Percentiles rank a stretch among this genome's conserved stretches.
These are phyloP conservation scores for Holothuria glaberrima DNA, from an alignment of 35 echinoderm and acorn worm genomes.

Conservation along the genomic window DNA sequence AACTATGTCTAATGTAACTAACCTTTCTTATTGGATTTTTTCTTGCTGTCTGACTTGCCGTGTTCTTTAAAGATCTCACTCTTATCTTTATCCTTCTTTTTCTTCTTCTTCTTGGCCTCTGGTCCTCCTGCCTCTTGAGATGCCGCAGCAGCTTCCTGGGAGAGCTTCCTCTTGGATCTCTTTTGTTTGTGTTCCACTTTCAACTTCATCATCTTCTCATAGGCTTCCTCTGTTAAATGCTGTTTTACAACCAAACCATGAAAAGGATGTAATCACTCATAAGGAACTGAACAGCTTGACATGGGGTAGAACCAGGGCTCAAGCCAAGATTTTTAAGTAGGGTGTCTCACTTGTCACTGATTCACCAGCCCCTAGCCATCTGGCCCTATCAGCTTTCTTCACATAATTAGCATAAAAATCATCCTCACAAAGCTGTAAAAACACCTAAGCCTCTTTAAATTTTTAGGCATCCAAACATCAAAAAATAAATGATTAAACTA, in stretches of 20 bases:
- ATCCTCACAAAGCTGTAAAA: no score
- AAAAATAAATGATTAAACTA: no score
- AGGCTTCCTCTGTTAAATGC: constrained; percentile 82
- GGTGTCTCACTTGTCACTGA: no score
- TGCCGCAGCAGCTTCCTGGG: constrained; percentile 3
- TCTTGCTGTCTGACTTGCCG: constrained; percentile 69
- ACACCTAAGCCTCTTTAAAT: no score
- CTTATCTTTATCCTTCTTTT: constrained; percentile 83
- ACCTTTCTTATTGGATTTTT: constrained; percentile 89
- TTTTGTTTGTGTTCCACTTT: constrained; percentile 85
- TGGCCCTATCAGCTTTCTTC: no score
- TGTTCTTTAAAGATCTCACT: constrained; percentile 81
- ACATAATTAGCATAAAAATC: no score
- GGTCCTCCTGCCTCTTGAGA: constrained; percentile 34
- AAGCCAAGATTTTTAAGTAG: no score
- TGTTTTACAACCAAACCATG: neutral
- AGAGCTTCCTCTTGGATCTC: constrained; percentile 53
- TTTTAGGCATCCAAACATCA: no score
- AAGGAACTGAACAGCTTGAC: no score
- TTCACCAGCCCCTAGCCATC: no score
- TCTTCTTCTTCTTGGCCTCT: constrained; percentile 80
- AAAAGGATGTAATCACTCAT: no score
- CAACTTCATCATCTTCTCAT: constrained; percentile 69
- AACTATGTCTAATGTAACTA: neutral
- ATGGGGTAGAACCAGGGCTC: no score